Base-by-base conservation (phyloP, 1,140 invertebrate species). In the Achatina immaculata region DNA sequence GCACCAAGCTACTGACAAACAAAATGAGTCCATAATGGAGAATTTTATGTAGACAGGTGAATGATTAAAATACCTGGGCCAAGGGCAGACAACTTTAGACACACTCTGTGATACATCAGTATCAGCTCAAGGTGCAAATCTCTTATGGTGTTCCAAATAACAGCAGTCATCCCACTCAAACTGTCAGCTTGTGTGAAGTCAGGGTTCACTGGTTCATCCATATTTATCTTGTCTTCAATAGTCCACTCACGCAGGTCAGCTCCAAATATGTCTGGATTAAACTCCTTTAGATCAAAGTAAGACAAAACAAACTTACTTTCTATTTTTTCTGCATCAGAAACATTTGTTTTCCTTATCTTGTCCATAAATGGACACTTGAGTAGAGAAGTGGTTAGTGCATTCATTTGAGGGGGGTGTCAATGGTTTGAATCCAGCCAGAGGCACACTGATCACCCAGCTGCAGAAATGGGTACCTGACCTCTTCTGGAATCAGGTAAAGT, bases 41-140 rank as follows among this genome's bases (percentile, higher is more conserved):
- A n/a, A n/a, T n/a, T n/a, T n/a, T n/a, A n/a, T n/a, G n/a, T n/a
- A n/a, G n/a, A n/a, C n/a, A n/a, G n/a, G n/a, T n/a, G 24, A 65
- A 34, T 11, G 34, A 21, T 7, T 42, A 4, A 38, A 71, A 4
- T 71, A 58, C 48, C 74, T 40, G 81, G 65, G 16, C 80, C 83
- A 78, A 87, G 83, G 31, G 82, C 83, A 42, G 87, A 84, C 40
- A 91, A 83, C 65, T 90, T 89, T 16, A 91, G 81, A 82, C 89
- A 90, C 28, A 91, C 87, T 43, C 90, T 82, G 80, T 91, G 90
- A 82, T 91, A 90, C 85, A 90, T 89, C 40, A 90, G 83, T 42
- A 90, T 85, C 62, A 91, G 83, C 73, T 91, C 91, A 19, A 90
- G 82, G 76, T 91, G 89, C 14, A 91, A 84, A 74, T 91, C 91